Conservation (phyloP, 2,888 invertebrate genomes). For the Cancer borealis region DNA sequence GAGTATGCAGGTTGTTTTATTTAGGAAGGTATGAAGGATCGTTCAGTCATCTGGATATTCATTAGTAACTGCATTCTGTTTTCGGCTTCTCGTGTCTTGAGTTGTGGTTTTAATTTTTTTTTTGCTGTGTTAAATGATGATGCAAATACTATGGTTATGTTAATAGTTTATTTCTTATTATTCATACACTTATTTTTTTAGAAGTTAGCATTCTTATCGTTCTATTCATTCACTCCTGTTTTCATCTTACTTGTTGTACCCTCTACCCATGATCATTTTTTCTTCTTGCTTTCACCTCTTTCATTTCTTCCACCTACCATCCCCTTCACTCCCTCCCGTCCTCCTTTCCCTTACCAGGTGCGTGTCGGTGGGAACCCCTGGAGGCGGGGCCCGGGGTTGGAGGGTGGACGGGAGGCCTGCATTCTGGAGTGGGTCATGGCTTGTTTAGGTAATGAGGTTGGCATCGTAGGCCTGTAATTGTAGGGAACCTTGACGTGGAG, state of each 20-base stretch:
- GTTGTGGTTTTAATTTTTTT: neutral
- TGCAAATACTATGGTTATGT: neutral
- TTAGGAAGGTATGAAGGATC: neutral
- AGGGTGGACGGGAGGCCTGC: neutral
- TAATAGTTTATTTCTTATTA: neutral
- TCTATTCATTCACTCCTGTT: neutral
- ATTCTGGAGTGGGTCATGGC: constrained; percentile 41
- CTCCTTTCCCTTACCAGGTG: neutral
- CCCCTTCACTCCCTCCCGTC: neutral
- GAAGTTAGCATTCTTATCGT: neutral
- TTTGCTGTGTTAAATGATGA: neutral
- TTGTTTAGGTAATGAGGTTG: constrained; percentile 29
- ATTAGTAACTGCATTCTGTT: neutral
- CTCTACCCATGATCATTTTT: neutral
- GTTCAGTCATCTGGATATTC: neutral
- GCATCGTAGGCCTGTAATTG: constrained; percentile 30
- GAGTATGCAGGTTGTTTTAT: neutral
- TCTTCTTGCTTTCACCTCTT: neutral
- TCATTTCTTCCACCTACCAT: neutral
- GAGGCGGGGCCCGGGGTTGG: neutral
- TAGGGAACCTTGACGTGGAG: constrained; percentile 4
- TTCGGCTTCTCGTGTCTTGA: neutral
- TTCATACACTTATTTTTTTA: neutral
- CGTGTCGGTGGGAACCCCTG: constrained; percentile 23
- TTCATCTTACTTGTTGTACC: neutral